Conservation (phyloP, 2,888 invertebrate species). For the Eupithecia exiguata region DNA sequence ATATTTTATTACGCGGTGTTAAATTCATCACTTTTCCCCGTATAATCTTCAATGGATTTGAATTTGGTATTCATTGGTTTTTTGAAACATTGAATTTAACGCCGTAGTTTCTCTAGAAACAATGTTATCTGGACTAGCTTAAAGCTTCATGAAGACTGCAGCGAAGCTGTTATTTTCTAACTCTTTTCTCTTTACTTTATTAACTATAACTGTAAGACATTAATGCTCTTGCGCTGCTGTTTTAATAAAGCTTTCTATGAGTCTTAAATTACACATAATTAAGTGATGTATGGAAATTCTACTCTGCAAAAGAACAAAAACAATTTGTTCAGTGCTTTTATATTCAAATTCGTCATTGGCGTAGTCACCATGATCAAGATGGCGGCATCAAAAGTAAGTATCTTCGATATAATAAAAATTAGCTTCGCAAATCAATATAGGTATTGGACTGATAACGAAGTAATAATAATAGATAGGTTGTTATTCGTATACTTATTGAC, state of each 20-base stretch:
- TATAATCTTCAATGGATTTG: conserved; percentile 12
- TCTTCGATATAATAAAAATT: conserved; percentile 54
- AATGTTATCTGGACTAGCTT: conserved; percentile 45
- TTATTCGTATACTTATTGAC: conserved; percentile 72
- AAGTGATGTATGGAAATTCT: conserved; percentile 24
- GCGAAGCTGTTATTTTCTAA: conserved; percentile 42
- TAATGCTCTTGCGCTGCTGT: conserved; percentile 41
- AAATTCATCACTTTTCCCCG: conserved; percentile 49
- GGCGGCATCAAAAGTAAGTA: conserved; percentile 65
- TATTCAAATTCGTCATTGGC: conserved; percentile 24
- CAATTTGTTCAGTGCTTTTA: conserved; percentile 12
- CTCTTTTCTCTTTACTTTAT: conserved; percentile 27
- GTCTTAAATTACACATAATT: conserved; percentile 30
- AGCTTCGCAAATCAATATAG: conserved; percentile 47
- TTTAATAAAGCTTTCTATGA: conserved; percentile 39
- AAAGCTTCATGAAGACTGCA: conserved; percentile 52
- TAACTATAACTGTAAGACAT: conserved; percentile 34
- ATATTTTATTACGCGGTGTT: conserved; percentile 58
- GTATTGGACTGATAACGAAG: conserved; percentile 71
- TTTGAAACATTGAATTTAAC: conserved; percentile 57
- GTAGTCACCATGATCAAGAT: conserved; percentile 52
- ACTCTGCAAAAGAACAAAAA: conserved; percentile 18
- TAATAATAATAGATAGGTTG: conserved; percentile 62
- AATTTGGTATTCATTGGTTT: neutral
- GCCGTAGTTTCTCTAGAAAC: conserved; percentile 48